Conservation (phyloP, 2,797 vertebrate species). For the Sebastes taczanowskii region DNA sequence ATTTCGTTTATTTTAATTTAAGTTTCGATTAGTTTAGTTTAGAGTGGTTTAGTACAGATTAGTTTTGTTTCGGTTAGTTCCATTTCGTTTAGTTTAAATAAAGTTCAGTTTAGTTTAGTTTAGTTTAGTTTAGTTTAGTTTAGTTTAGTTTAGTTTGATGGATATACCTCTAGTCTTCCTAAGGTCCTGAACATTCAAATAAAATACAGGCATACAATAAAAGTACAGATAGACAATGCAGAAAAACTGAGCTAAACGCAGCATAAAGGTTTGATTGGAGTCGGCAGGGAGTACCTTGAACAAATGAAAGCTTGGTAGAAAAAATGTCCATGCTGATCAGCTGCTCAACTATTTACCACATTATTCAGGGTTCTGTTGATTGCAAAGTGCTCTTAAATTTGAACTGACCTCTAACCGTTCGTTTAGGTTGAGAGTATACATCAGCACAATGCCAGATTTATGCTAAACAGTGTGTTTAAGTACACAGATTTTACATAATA, state of each 20-base stretch:
- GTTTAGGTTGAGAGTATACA: neutral
- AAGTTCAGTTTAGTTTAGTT: no score
- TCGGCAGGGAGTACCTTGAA: neutral
- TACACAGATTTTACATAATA: neutral
- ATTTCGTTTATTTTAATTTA: no score
- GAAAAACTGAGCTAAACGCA: neutral
- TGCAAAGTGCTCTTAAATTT: neutral
- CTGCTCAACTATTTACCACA: neutral
- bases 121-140: no score
- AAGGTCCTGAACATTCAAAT: no score
- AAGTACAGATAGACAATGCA: no score
- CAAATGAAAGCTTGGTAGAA: neutral
- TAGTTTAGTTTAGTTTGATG: no score
- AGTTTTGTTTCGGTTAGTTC: no score
- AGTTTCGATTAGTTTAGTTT: no score
- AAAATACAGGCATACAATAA: no score
- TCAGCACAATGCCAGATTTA: rapidly evolving
- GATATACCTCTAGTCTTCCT: no score
- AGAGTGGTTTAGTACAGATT: no score
- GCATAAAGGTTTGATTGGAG: neutral
- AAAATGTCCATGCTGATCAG: neutral
- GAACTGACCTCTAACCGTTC: neutral
- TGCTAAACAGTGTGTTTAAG: neutral
- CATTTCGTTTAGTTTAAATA: no score
- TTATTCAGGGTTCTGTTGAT: neutral